Evolutionary conservation across 2,797 vertebrate species (phyloP), one percentile per base, ranked within the genome.

Genomic region (Amblyraja radiata): DNA sequence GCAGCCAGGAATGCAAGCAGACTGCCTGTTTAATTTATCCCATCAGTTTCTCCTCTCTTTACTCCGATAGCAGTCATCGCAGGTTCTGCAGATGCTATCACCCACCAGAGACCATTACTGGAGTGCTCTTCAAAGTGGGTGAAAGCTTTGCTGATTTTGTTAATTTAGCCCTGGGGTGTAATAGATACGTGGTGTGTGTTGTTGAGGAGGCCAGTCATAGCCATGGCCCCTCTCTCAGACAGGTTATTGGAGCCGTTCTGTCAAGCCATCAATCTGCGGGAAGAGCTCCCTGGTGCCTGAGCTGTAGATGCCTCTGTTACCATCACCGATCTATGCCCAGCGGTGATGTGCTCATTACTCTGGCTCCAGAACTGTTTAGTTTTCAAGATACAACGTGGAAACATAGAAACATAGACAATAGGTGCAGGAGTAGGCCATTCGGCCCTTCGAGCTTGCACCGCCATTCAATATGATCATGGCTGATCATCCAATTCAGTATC

Each of bases 131-230:
- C 39, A 76, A 91, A 92, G 23, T 21, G 71, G 13, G 21, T 54
- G 71, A 92, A 92, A 92, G 90, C 90, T 92, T 92, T 74, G 68
- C 90, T 46, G 46, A 92, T 76, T 92, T 54, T 23, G 90, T 92
- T 92, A 74, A 92, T 92, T 92, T 74, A 76, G 46, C 90, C 71
- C 71, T 5, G 5, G 71, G 90, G 90, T 92, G 25, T 25, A 54
- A 92, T 76, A 54, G 90, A 76, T 92, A n/a, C 13, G 1, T 10
- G 46, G 46, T 13, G 10, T 7, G 25, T 3, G 36, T 39, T 16
- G 71, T 13, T 2, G 46, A 58, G 23, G 28, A 54, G 71, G 23
- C 23, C 39, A 13, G 39, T 2, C 46, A 11, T 54, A 32, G 65
- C 4, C 28, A 28, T 14, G 10, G 39, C 36, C 76, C 39, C 32